Evolutionary conservation across 2,797 vertebrate species (phyloP).

Genomic region (Gallirallus australis): DNA sequence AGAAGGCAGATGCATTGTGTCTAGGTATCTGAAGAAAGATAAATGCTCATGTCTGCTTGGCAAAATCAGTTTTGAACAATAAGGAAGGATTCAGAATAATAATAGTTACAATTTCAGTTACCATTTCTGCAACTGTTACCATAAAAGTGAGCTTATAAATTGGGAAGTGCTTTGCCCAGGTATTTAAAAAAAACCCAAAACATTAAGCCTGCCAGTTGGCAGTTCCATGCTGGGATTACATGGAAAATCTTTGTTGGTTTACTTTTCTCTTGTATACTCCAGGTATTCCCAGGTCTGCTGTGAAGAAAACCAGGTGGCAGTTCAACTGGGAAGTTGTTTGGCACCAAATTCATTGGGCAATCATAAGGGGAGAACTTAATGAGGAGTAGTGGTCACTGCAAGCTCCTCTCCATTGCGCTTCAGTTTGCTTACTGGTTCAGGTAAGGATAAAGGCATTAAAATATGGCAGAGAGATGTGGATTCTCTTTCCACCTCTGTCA

Average conservation of each 20-base stretch:
- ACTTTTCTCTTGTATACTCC: not conserved
- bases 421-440: not conserved
- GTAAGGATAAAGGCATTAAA: not conserved
- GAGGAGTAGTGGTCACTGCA: not conserved
- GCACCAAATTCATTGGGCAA: not conserved
- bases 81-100: not conserved
- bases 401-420: not conserved
- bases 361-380: not conserved
- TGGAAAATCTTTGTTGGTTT: not conserved
- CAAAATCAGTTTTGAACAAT: not conserved
- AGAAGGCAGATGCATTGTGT: not conserved
- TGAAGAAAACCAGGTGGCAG: not conserved
- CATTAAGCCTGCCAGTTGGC: not conserved
- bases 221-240: not conserved
- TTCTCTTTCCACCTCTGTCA: not conserved
- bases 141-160: not conserved
- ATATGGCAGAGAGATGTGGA: accelerated
- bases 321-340: not conserved
- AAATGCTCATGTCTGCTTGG: not conserved
- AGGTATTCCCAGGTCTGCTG: not conserved
- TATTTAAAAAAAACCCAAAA: not conserved
- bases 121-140: not conserved
- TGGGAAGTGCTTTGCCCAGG: not conserved
- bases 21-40: not conserved
- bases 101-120: not conserved